Evolutionary conservation across 2,113 vertebrate species (phyloP).

Genomic region (Vulpes vulpes): DNA sequence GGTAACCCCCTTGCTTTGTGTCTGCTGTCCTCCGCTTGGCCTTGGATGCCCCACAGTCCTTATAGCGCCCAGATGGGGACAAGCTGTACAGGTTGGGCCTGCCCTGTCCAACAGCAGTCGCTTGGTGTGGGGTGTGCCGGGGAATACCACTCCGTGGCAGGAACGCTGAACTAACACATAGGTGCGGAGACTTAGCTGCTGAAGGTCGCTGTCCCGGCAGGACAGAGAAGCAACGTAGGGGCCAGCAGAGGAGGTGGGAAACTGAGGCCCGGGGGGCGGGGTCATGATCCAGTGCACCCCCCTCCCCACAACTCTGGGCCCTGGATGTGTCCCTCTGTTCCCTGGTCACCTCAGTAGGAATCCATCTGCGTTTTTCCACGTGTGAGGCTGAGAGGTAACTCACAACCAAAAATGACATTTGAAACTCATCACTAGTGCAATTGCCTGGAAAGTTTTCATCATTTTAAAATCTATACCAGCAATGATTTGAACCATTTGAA

Average conservation of each 20-base stretch:
- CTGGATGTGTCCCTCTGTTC: not conserved
- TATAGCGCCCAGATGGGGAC: fast-evolving
- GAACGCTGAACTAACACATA: not conserved
- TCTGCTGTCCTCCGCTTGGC: not conserved
- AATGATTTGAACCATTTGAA: not conserved
- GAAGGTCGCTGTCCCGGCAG: not conserved
- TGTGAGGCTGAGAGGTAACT: not conserved
- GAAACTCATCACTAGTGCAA: not conserved
- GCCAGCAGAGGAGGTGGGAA: not conserved
- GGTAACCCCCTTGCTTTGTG: slow-evolving; percentile 86
- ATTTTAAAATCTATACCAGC: not conserved
- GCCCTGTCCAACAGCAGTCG: not conserved
- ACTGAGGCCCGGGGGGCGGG: not conserved
- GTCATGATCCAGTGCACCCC: too few relatives aligned
- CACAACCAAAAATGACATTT: not conserved
- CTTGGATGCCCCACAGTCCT: not conserved
- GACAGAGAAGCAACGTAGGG: not conserved
- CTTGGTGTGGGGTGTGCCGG: not conserved
- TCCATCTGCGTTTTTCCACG: not conserved
- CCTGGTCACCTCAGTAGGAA: too few relatives aligned
- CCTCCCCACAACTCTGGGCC: not conserved
- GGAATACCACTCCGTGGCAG: fast-evolving
- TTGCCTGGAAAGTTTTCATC: not conserved
- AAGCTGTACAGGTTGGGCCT: too few relatives aligned
- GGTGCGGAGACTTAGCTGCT: not conserved